Base-by-base conservation (phyloP, 1,140 invertebrate genomes). In the Prorops nasuta region DNA sequence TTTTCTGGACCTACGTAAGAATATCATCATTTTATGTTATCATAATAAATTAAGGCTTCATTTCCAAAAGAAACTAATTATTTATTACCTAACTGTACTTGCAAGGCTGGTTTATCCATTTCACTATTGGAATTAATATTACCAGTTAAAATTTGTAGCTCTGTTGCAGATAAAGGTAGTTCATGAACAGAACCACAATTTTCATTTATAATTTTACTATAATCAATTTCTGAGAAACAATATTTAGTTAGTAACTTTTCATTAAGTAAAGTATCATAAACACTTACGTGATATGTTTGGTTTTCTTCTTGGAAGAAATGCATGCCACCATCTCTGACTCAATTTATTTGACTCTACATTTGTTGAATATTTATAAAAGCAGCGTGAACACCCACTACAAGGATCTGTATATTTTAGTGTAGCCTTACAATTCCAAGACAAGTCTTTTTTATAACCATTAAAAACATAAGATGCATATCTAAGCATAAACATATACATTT, bases 321-420 rank as follows among this genome's bases (percentile, higher is more conserved):
- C 61, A 52, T 80, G 71, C 79, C 80, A 83, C 81, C 80, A 81
- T 53, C 79, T 67, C 50, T 39, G 67, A 34, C 56, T 59, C 3
- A 19, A 21, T 10, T 43, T 46, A 3, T 15, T 7, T 31, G 40
- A 53, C 39, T 66, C 54, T 41, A 60, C 40, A 9, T 45, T 20
- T 28, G 42, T 54, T 24, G 61, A 54, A 28, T 67, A 44, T 46
- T 75, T 66, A 22, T 67, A 56, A 64, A 76, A 79, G 66, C 91
- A 94, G 56, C 84, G 85, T n/a, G 80, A 84, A 69, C 93, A 96
- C n/a, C 93, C 92, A 17, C 71, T 49, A 69, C 93, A 96, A 1
- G 91, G 89, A 3, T 84, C 82, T 2, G 86, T 85, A 66, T 90
- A 96, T 37, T 80, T 80, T 12, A 96, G 69, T 3, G 81, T 70